phyloP scores from a whole-genome alignment of 2,888 invertebrate species.

The Polyommatus iphigenia region DNA sequence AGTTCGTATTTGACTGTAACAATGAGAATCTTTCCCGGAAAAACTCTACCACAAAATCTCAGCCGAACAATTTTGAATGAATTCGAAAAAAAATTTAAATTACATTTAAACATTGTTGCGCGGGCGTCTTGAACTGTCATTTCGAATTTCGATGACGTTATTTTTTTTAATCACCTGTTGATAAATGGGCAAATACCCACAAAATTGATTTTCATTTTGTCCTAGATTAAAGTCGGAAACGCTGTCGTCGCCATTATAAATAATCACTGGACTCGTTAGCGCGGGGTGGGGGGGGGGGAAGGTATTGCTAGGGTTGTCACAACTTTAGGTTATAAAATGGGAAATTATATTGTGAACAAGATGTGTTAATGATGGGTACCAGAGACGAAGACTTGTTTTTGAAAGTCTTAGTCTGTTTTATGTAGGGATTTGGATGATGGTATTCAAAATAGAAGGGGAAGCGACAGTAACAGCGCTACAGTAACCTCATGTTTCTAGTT shows the following conservation, averaged over 20 bases:
- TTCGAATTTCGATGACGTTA: not conserved
- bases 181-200: not conserved
- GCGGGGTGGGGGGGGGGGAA: constrained; percentile 43
- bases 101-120: not conserved
- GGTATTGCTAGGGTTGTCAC: constrained; percentile 38
- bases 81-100: not conserved
- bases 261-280: constrained; percentile 70
- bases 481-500: too few species aligned
- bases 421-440: too few species aligned
- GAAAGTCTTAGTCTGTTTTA: too few species aligned
- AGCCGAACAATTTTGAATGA: not conserved
- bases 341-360: too few species aligned
- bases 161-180: not conserved
- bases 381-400: too few species aligned
- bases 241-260: constrained; percentile 72
- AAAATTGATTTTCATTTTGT: constrained; percentile 5
- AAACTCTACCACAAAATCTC: not conserved
- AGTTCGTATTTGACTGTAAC: too few species aligned
- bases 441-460: too few species aligned
- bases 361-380: too few species aligned
- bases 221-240: constrained; percentile 55
- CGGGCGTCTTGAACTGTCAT: not conserved
- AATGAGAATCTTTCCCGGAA: not conserved
- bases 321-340: not conserved
- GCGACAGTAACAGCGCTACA: too few species aligned